These are phyloP conservation scores for Apus apus DNA, from an alignment of 2,113 vertebrate genomes.

Conservation along the genomic window DNA sequence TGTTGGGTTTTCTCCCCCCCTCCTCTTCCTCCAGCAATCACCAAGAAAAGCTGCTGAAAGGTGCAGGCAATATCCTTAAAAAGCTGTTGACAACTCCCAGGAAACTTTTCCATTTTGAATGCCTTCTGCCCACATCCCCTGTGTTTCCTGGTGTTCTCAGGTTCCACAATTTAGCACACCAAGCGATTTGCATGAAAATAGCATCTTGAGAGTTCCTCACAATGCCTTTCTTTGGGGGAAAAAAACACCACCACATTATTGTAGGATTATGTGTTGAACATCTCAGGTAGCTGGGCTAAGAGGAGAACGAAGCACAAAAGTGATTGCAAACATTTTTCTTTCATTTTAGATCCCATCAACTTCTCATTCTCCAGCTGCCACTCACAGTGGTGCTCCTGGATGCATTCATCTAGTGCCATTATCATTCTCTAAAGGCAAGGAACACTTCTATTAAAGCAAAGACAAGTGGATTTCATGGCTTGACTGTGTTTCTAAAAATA, in stretches of 20 bases:
- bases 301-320: slow-evolving; percentile 13
- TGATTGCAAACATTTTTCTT: slow-evolving; percentile 67
- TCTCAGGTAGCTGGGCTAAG: slow-evolving; percentile 27
- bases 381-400: slow-evolving; percentile 22
- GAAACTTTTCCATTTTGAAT: slow-evolving; percentile 44
- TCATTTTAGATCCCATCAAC: slow-evolving; percentile 43
- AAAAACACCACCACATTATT: slow-evolving; percentile 5
- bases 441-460: slow-evolving; percentile 19
- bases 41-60: slow-evolving; percentile 27
- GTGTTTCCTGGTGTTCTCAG: slow-evolving; percentile 25
- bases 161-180: slow-evolving; percentile 52
- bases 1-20: not conserved
- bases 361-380: slow-evolving; percentile 49
- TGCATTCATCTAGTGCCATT: slow-evolving; percentile 39
- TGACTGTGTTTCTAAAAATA: slow-evolving; percentile 34
- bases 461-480: slow-evolving; percentile 13
- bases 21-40: not conserved
- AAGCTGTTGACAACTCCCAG: slow-evolving; percentile 47
- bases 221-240: not conserved
- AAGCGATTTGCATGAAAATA: slow-evolving; percentile 66
- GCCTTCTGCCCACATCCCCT: slow-evolving; percentile 35
- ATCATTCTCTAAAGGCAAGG: slow-evolving; percentile 31
- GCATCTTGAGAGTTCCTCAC: slow-evolving; percentile 37
- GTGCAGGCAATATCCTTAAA: not conserved
- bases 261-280: slow-evolving; percentile 42